Base-by-base conservation (phyloP, 1,140 invertebrate genomes). In the Drosophila quadrilineata region DNA sequence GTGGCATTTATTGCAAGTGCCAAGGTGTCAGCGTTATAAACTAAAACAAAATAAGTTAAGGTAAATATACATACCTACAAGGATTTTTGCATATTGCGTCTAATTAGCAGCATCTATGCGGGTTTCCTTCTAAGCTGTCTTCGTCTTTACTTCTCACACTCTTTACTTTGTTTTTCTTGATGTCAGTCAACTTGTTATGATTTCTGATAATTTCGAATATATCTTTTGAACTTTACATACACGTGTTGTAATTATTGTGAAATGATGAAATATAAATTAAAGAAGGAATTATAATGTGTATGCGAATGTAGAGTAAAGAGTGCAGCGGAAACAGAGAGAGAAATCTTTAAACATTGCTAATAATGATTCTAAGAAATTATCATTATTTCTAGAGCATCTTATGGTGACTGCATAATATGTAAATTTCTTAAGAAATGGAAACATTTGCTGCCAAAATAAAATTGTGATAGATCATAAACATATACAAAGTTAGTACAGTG, bases 1-100 rank as follows among this genome's bases (percentile, higher is more conserved):
- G 46, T 66, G 63, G 56, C 46, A 66, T 43, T 66, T 60, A 60
- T 60, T 60, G 48, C 63, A 60, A 38, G 19, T 60, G 26, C 29
- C 8, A 9, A 66, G 56, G 63, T 66, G 56, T 52, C 17, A 60
- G 50, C 1, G 36, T 65, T 31, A 40, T 38, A 38, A 36, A 41
- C 17, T 41, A 57, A 28, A 65, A n/a, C n/a, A n/a, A n/a, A n/a
- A n/a, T n/a, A n/a, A n/a, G n/a, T n/a, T 9, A 59, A 65, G 54
- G 45, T 65, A 65, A 59, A 65, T 59, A 58, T 14, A 56, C 6
- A 35, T 19, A 33, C 41, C 36, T 17, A 48, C 26, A 46, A 65
- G 28, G 9, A 12, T 12, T 14, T 40, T 29, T 8, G 10, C 26
- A 54, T 45, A 38, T 12, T 40, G 6, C 24, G 31, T 22, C 40